phyloP scores from a whole-genome alignment of 2,113 vertebrate species.

The Heliornis fulica region DNA sequence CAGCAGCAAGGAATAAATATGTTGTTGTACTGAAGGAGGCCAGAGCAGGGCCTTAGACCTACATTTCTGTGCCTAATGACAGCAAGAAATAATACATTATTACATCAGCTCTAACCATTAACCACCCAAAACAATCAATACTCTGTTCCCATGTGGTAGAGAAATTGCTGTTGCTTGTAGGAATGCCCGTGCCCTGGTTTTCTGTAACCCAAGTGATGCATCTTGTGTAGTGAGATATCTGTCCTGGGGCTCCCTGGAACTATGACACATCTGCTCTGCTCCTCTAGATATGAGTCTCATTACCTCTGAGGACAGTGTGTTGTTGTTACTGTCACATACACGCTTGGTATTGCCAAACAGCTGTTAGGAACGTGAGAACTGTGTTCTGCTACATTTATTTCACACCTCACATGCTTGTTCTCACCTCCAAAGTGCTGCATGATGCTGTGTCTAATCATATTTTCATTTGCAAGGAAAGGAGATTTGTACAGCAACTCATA shows the following conservation, averaged over 20 bases:
- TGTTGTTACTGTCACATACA: slow-evolving; percentile 23
- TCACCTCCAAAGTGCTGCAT: neutral
- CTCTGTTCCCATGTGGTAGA: neutral
- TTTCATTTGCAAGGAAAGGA: slow-evolving; percentile 13
- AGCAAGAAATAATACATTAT: neutral
- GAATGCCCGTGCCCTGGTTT: neutral
- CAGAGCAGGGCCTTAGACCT: neutral
- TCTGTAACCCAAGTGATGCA: neutral
- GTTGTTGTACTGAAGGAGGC: neutral
- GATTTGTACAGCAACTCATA: neutral
- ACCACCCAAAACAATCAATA: neutral
- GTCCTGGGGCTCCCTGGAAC: neutral
- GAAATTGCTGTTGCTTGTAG: neutral
- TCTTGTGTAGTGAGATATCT: neutral
- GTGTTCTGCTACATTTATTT: slow-evolving; percentile 54
- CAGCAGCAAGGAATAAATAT: no score
- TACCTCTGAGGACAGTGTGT: neutral
- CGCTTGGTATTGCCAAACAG: slow-evolving; percentile 37
- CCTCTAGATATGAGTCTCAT: neutral
- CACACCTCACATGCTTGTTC: slow-evolving; percentile 22
- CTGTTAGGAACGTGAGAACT: neutral
- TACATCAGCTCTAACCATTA: neutral
- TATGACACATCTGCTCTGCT: neutral
- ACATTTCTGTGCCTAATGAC: neutral
- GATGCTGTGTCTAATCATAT: slow-evolving; percentile 22